Base-by-base conservation (phyloP, 1,140 invertebrate species). In the Heliconius himera region DNA sequence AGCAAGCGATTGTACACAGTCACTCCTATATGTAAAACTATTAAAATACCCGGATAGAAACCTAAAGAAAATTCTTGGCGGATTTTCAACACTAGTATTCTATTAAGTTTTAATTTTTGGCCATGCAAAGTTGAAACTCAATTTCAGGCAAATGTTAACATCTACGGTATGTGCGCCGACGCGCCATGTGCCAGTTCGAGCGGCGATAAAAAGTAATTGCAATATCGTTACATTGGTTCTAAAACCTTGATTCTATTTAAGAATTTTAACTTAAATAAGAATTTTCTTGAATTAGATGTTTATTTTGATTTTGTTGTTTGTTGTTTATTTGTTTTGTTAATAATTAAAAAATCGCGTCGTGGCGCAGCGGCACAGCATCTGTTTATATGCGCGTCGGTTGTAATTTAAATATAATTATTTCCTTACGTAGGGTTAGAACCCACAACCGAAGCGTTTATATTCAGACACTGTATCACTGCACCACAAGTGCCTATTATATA, bases 121-220 rank as follows among this genome's bases (percentile, higher is more conserved):
- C 60, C 13, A 66, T 66, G 60, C 26, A 29, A 66, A 66, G 60
- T 66, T 66, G 60, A 66, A 66, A 66, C 60, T 66, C 60, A 66
- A 66, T 66, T 66, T 29, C 60, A 66, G 13, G 26, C 60, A 29
- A 66, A 66, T n/a, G 60, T 16, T 29, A 66, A 66, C 60, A 66
- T 66, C 13, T 66, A 46, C 41, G 41, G 41, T 46, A 29, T 66
- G 60, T 66, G 26, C 13, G 60, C 60, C 22, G 60, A 66, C 60
- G 60, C 13, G 60, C 60, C 60, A 29, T 29, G 60, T 66, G 60
- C 26, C 60, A 66, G 60, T 16, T 76, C 74, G 22, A 76, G 79
- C 70, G 70, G 74, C 38, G 70, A 76, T 80, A 80, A 80, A 80
- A 80, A 71, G 38, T 80, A 70, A 80, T 75, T 49, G 79, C 79